A percentile compares a stretch with the other conserved stretches of the same genome.
Conservation (phyloP, 2,888 invertebrate species). For the Bruchidius siliquastri region DNA sequence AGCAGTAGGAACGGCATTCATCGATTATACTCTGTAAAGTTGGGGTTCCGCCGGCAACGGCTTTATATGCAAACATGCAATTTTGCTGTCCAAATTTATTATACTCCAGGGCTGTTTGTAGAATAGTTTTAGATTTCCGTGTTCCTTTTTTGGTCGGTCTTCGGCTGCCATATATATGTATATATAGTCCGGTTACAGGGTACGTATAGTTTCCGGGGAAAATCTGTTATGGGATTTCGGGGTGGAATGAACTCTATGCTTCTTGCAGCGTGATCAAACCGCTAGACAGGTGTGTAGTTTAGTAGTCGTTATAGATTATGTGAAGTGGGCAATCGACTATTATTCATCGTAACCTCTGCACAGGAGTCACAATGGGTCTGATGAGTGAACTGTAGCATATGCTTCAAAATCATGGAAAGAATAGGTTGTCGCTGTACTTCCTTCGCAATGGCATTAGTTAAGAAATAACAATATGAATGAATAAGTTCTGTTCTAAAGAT, state of each 20-base stretch:
- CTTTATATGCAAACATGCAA: slow-evolving; percentile 3
- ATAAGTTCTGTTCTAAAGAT: too few species aligned
- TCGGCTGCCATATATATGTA: neutral
- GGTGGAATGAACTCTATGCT: neutral
- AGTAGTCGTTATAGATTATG: neutral
- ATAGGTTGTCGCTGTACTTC: too few species aligned
- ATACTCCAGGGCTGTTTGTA: neutral
- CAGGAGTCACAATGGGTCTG: too few species aligned
- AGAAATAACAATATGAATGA: too few species aligned
- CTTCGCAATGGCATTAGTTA: too few species aligned
- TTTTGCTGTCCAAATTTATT: neutral
- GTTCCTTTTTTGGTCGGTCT: neutral
- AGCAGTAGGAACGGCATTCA: neutral
- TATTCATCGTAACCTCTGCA: too few species aligned
- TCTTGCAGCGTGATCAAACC: neutral
- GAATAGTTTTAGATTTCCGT: neutral
- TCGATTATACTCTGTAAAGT: slow-evolving; percentile 1
- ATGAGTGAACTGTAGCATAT: too few species aligned
- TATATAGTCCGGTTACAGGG: neutral
- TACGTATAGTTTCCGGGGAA: neutral
- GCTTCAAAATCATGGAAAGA: too few species aligned
- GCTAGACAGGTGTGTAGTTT: neutral
- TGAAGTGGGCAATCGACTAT: neutral
- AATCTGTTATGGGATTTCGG: neutral
- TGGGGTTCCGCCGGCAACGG: neutral